A percentile compares a stretch with the other conserved stretches of the same genome.
phyloP scores from a whole-genome alignment of 2,113 vertebrate species.

The Perca flavescens region DNA sequence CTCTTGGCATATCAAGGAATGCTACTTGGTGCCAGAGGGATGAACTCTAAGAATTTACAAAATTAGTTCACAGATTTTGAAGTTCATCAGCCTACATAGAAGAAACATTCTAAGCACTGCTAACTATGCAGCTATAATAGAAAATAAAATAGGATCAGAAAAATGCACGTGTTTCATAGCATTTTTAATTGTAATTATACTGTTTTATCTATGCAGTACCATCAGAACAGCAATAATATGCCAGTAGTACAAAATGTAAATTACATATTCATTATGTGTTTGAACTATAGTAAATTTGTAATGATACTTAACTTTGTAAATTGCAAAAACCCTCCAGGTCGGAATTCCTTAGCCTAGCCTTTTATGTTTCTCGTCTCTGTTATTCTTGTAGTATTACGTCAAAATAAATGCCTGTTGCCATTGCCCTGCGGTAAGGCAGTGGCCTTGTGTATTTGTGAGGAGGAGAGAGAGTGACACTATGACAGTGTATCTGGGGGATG shows the following conservation, averaged over 20 bases:
- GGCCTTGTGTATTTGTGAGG: conserved; percentile 47
- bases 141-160: background rate
- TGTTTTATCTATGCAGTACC: background rate
- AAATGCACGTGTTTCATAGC: background rate
- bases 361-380: conserved; percentile 46
- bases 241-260: background rate
- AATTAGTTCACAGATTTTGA: conserved; percentile 36
- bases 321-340: conserved; percentile 22
- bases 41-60: conserved; percentile 32
- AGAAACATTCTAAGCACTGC: background rate
- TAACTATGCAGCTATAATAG: conserved; percentile 2
- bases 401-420: conserved; percentile 74
- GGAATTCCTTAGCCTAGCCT: conserved; percentile 28
- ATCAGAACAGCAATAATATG: background rate
- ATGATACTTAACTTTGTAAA: conserved; percentile 26
- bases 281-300: conserved; percentile 11
- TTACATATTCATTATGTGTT: conserved; percentile 30
- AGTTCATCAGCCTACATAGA: conserved; percentile 27
- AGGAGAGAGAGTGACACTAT: conserved; percentile 65
- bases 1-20: conserved; percentile 65
- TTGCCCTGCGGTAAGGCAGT: conserved; percentile 72
- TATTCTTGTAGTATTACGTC: conserved; percentile 56
- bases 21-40: conserved; percentile 48
- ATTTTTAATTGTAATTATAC: background rate
- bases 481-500: conserved; percentile 74